Base-by-base conservation (phyloP, 92 coral and sea anemone species). In the Bergia sp. region DNA sequence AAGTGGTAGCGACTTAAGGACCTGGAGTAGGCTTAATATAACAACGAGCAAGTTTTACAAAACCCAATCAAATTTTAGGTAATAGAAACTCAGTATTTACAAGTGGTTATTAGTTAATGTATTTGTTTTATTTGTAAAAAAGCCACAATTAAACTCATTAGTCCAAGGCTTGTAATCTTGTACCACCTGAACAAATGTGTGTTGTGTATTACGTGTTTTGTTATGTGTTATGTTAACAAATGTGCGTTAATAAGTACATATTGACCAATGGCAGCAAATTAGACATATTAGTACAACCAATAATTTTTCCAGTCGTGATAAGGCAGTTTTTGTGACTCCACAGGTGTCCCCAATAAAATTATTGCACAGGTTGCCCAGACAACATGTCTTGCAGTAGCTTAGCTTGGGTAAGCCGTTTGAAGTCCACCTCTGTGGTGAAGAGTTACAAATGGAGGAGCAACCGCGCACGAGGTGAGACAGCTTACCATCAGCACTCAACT, bases 341-440 rank as follows among this genome's bases (percentile, higher is more conserved):
- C 85, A 81, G 49, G 85, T 41, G 85, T 58, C 85, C 50, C 73
- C 85, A 6, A 58, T 61, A 20, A 37, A 81, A 8, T 37, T 12
- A 81, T 81, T 81, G 44, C 85, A 81, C 53, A 81, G 85, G 73
- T 81, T 73, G 1, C 85, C 85, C 85, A 81, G 45, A 81, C 85
- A 81, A 81, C 85, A 81, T 81, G 72, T 81, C 38, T 69, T 61
- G 16, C 85, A 81, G 85, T 81, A 81, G 45, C 10, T 58, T 10
- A 81, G 43, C 44, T 81, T 81, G 4, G 45, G 85, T 18, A 20
- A 20, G 37, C 85, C 85, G 49, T 81, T 81, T 18, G 85, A 81
- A n/a, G 85, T 37, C 85, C 85, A 81, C 15, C n/a, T 39, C 41
- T 81, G 85, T 1, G 49, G 45, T 40, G 85, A 81, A 55, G 67